Conservation (phyloP, 1,140 invertebrate species). For the Atta cephalotes region DNA sequence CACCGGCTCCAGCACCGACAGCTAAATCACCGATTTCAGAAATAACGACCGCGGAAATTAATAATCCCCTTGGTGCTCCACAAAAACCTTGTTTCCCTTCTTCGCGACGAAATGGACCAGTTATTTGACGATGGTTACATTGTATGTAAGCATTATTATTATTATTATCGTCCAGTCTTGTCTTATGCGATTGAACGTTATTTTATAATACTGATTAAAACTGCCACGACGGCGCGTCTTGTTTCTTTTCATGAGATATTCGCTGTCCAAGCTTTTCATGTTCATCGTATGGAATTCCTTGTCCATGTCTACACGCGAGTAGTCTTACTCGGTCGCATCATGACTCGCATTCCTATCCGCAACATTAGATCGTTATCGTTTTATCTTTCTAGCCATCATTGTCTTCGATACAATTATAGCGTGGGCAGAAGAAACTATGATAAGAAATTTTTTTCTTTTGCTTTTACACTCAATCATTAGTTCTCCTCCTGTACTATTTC, state of each 20-base stretch:
- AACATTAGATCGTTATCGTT: constrained; percentile 39
- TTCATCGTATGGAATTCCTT: constrained; percentile 25
- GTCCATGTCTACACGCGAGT: constrained; percentile 37
- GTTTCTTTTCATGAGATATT: constrained; percentile 34
- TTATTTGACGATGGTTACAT: background rate
- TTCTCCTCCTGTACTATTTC: background rate
- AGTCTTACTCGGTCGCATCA: constrained; percentile 17
- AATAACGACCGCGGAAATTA: constrained; percentile 83
- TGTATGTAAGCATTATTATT: constrained; percentile 11
- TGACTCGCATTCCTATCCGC: constrained; percentile 40
- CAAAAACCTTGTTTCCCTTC: background rate
- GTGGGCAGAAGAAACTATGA: background rate
- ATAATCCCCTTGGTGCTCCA: constrained; percentile 70
- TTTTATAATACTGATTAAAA: constrained; percentile 21
- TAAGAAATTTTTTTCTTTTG: background rate
- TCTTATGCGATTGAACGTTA: background rate
- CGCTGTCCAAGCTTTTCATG: background rate
- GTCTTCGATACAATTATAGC: constrained; percentile 29
- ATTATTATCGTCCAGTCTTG: constrained; percentile 10
- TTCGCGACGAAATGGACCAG: background rate
- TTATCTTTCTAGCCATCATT: constrained; percentile 29
- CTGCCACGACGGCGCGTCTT: background rate
- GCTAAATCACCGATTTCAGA: constrained; percentile 85
- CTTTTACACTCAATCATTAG: constrained; percentile 4
- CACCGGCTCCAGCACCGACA: constrained; percentile 68